Evolutionary conservation across 1,140 invertebrate species (phyloP).

Genomic region (Ericerus pela): DNA sequence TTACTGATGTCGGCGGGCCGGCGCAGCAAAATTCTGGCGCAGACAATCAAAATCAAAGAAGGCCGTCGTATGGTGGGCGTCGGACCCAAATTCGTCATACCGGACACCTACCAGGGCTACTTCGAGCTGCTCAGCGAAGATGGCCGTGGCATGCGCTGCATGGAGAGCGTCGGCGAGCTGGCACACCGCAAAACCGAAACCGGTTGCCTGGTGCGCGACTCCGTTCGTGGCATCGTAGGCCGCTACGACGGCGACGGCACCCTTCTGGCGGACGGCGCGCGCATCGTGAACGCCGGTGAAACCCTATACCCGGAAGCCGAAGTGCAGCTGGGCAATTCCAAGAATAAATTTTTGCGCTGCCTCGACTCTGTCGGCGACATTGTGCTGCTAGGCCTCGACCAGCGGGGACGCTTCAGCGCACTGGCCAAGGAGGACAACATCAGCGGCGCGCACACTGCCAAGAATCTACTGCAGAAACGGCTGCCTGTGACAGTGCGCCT

Average conservation of each 20-base stretch:
- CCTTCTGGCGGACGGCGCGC: conserved; percentile 51
- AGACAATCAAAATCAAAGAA: conserved; percentile 83
- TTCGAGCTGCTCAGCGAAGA: conserved; percentile 89
- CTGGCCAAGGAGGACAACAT: conserved; percentile 82
- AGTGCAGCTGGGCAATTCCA: conserved; percentile 35
- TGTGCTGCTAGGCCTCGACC: conserved; percentile 65
- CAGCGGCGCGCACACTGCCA: conserved; percentile 74
- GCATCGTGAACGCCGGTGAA: conserved; percentile 48
- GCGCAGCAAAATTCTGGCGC: conserved; percentile 68
- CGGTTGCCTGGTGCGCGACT: conserved; percentile 69
- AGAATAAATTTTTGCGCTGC: conserved; percentile 66
- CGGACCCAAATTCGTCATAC: conserved; percentile 71
- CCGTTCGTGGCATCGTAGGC: conserved; percentile 62
- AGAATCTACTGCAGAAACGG: conserved; percentile 69
- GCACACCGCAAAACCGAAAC: conserved; percentile 55
- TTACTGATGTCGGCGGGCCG: conserved; percentile 67
- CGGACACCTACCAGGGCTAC: conserved; percentile 76
- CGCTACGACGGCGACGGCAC: conserved; percentile 46
- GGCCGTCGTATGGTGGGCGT: conserved; percentile 55
- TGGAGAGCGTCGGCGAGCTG: conserved; percentile 72
- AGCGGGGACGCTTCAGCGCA: conserved; percentile 76
- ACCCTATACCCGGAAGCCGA: conserved; percentile 61
- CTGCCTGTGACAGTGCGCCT: conserved; percentile 79
- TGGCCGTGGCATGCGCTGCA: conserved; percentile 70
- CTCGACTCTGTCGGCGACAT: conserved; percentile 68